phyloP scores from a whole-genome alignment of 2,797 vertebrate species.

The Protonibea diacanthus region DNA sequence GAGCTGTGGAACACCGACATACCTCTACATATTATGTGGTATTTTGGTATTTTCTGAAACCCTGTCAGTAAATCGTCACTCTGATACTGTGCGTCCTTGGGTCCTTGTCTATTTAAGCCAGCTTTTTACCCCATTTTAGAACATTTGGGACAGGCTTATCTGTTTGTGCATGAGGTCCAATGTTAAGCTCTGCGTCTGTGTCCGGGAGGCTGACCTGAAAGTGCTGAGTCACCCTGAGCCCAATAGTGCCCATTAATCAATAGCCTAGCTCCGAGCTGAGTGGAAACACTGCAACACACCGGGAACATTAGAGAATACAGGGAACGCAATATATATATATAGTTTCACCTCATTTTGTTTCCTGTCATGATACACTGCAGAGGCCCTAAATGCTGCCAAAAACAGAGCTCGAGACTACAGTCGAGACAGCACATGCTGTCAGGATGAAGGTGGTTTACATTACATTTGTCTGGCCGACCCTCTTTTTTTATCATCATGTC shows the following conservation, averaged over 20 bases:
- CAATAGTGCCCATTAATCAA: conserved; percentile 55
- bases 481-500: background rate
- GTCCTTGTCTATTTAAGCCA: conserved; percentile 1
- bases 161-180: conserved; percentile 11
- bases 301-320: conserved; percentile 34
- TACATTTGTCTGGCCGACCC: background rate
- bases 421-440: background rate
- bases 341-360: conserved; percentile 10
- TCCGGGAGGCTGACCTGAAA: conserved; percentile 47
- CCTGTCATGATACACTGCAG: conserved; percentile 1
- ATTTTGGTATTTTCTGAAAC: background rate
- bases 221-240: conserved; percentile 62
- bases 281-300: conserved; percentile 43
- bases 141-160: conserved; percentile 15
- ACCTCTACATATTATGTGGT: background rate
- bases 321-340: background rate
- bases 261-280: conserved; percentile 24
- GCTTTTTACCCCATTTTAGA: background rate
- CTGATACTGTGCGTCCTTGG: background rate
- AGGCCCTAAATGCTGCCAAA: background rate
- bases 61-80: background rate
- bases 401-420: rapidly evolving
- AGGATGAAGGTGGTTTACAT: background rate
- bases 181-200: conserved; percentile 9
- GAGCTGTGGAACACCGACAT: background rate